Percentiles rank a stretch among this genome's conserved stretches.
These are phyloP conservation scores for Progne subis DNA, from an alignment of 2,113 vertebrate species.

Conservation along the genomic window DNA sequence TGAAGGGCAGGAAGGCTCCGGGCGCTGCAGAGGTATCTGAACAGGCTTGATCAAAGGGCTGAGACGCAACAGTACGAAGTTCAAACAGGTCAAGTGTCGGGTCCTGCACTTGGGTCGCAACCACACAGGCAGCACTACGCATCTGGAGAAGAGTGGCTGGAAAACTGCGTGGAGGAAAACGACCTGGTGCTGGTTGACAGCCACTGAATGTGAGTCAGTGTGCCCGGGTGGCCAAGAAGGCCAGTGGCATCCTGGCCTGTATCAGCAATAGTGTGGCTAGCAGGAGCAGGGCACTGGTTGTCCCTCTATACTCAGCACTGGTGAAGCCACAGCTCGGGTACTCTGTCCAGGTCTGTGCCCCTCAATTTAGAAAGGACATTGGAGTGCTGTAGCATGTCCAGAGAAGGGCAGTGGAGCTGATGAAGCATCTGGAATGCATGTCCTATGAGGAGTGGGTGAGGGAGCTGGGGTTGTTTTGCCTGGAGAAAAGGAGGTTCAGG, in stretches of 20 bases:
- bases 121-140: neutral
- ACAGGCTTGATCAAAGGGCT: neutral
- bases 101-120: neutral
- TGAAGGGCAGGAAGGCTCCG: neutral
- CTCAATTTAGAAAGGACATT: neutral
- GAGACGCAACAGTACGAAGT: neutral
- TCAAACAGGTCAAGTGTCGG: neutral
- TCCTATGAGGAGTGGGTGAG: neutral
- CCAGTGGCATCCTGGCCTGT: neutral
- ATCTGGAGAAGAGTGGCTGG: neutral
- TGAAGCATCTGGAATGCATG: neutral
- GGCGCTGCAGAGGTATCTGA: neutral
- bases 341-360: neutral
- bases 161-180: neutral
- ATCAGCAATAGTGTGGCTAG: neutral
- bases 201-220: neutral
- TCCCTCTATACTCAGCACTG: neutral
- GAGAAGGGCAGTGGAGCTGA: neutral
- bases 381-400: neutral
- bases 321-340: rapidly evolving
- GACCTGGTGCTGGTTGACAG: neutral
- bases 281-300: neutral
- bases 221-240: neutral
- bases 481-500: neutral
- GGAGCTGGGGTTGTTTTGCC: neutral